A percentile compares a stretch with the other conserved stretches of the same genome.
Evolutionary conservation across 2,797 vertebrate genomes (phyloP).

Genomic region (Echeneis naucrates): DNA sequence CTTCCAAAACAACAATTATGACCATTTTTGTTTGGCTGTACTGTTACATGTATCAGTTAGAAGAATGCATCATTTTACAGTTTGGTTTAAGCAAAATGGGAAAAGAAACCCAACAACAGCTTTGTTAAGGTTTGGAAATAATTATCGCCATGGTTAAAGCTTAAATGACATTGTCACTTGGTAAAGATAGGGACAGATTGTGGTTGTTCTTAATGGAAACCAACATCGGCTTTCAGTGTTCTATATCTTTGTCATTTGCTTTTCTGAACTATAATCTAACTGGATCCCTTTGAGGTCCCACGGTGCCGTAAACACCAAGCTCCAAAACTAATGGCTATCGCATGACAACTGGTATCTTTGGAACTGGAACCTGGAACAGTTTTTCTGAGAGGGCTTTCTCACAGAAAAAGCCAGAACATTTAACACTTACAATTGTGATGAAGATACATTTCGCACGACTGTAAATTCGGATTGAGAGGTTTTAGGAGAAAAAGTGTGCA

Average conservation of each 20-base stretch:
- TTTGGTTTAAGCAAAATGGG: background rate
- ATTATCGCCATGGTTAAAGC: background rate
- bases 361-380: background rate
- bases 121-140: background rate
- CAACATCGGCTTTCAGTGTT: background rate
- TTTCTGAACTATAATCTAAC: background rate
- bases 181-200: background rate
- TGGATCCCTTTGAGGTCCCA: background rate
- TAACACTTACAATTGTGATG: too few relatives aligned
- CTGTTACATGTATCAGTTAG: background rate
- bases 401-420: too few relatives aligned
- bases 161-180: background rate
- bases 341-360: background rate
- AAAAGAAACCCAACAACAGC: background rate
- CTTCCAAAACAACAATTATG: background rate
- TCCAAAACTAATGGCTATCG: background rate
- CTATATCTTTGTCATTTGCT: background rate
- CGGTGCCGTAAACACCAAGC: background rate
- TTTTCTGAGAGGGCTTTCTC: background rate
- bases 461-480: background rate
- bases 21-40: background rate
- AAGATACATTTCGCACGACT: background rate
- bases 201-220: background rate
- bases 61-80: background rate
- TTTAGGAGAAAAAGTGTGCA: slow-evolving; percentile 2